Base-by-base conservation (phyloP, 1,140 invertebrate genomes). In the Lordiphosa collinella region DNA sequence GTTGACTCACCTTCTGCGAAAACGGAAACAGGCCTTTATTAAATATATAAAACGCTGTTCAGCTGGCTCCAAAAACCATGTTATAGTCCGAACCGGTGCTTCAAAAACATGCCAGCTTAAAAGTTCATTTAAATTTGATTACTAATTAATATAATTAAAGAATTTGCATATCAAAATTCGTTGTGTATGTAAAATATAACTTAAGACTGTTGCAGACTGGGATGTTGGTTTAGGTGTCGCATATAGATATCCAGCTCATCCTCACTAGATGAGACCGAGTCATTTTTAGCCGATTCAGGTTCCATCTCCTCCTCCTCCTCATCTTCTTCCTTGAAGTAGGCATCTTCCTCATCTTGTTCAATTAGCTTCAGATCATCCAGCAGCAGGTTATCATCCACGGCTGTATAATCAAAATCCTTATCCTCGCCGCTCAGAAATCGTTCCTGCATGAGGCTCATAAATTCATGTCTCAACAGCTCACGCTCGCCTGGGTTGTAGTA, bases 391-490 rank as follows among this genome's bases (percentile, higher is more conserved):
- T 93, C 90, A 87, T 96, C 95, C 0, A 96, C 92, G 53, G 89
- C 89, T 44, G 90, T 91, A 74, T 98, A 98, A 89, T 98, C 95
- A 41, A 89, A 89, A 69, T 95, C 93, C 36, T 78, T 67, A 90
- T 98, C 97, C 80, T 93, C 92, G 0, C 97, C 96, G 70, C 94
- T 92, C 22, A 98, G 85, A 89, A 98, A 98, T 85, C 92, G 94
- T 71, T 93, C 92, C 87, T 96, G 95, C 97, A 98, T 98, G 62
- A 94, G 92, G 34, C 94, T 93, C 10, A 95, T 89, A 89, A 98
- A 98, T 89, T 98, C 96, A 76, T 95, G 91, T 59, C 92, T 91
- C 1, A 97, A 86, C n/a, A 96, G 75, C 38, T 91, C 88, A 74
- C 92, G 90, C 89, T 94, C 92, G 3, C 67, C 72, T 0, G 78